phyloP scores from a whole-genome alignment of 1,140 invertebrate species.

The Zophobas morio region DNA sequence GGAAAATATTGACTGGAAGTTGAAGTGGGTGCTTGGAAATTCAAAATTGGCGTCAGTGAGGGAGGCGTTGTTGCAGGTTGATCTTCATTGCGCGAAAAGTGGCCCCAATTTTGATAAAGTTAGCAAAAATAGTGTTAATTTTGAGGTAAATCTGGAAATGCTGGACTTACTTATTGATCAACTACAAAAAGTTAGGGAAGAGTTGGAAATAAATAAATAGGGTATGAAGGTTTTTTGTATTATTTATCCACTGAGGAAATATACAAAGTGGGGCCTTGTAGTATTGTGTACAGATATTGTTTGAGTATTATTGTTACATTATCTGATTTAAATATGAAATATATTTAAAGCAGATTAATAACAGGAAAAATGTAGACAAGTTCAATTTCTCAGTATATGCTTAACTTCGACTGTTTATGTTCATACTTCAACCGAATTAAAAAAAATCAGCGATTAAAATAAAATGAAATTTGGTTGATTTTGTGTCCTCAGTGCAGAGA shows the following conservation, averaged over 20 bases:
- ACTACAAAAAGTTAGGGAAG: slow-evolving; percentile 1
- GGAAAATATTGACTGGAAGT: slow-evolving; percentile 65
- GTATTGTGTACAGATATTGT: no score
- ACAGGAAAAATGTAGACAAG: no score
- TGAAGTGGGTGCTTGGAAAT: slow-evolving; percentile 65
- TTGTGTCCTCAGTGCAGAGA: no score
- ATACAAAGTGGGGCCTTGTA: no score
- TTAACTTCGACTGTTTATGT: no score
- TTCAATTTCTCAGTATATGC: no score
- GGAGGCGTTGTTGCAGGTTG: slow-evolving; percentile 63
- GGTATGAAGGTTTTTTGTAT: neutral
- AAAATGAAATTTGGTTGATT: no score
- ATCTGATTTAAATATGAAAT: no score
- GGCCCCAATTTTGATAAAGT: slow-evolving; percentile 25
- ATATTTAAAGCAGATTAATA: no score
- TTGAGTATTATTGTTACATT: no score
- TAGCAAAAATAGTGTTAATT: slow-evolving; percentile 53
- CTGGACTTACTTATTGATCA: slow-evolving; percentile 51
- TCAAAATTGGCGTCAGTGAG: slow-evolving; percentile 60
- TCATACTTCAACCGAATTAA: no score
- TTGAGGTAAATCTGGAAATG: slow-evolving; percentile 62
- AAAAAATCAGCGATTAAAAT: no score
- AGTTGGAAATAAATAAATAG: slow-evolving; percentile 9
- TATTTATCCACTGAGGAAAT: neutral
- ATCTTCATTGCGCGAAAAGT: slow-evolving; percentile 59